Evolutionary conservation across 2,888 invertebrate genomes (phyloP), one percentile per base, ranked within the genome.

Genomic region (Chloroclystis v-ata): DNA sequence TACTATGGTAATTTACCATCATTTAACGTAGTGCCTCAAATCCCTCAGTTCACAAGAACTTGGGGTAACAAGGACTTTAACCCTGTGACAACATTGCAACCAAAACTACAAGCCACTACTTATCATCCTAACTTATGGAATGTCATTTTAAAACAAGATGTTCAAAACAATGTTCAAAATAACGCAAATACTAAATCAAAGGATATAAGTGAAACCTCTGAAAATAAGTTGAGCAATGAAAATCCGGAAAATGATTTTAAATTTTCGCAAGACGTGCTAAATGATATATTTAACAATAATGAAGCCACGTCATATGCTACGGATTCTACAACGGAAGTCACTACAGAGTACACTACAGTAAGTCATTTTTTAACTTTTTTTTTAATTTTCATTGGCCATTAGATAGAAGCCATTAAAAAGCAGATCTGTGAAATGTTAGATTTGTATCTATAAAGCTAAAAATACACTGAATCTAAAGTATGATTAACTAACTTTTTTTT

Each of bases 301-400:
- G 41, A 43, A 37, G 4, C 10, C 8, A 46, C 49, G 25, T 43
- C 43, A 7, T 47, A 53, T 7, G 43, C 25, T 28, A 42, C 47
- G 4, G 35, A 35, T 35, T 33, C 16, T 10, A 35, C 35, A 6
- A 56, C 54, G 10, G 57, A 55, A 38, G 44, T 35, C 10, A 56
- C 52, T 9, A 52, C 50, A 14, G 56, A 53, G 33, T 50, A 49
- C 25, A 33, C 53, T 5, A 53, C 47, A n/a, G 56, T 57, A 47
- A 50, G 56, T 52, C 13, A 33, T 10, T n/a, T 8, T 14, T 4
- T 32, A 9, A 0, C 3, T 33, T 20, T 10, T 28, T n/a, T 28
- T 32, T 32, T 12, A 4, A 1, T 12, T 29, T 26, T 26, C 3
- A 10, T 7, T 28, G 11, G 12, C 11, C 7, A 7, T 8, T 8